Conservation (phyloP, 2,797 vertebrate genomes). For the Amazonetta brasiliensis region DNA sequence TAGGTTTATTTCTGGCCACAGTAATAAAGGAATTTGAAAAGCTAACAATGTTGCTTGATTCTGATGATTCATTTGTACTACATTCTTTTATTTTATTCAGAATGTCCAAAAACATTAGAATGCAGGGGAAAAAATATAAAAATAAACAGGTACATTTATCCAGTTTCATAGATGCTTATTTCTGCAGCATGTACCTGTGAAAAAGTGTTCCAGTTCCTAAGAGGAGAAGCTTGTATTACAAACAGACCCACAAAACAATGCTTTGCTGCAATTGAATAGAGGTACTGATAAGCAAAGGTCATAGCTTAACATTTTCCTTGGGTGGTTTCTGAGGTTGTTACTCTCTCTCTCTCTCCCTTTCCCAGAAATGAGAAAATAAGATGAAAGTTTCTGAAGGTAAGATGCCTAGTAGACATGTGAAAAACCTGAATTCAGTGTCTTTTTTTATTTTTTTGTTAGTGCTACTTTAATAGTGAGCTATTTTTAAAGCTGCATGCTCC, state of each 20-base stretch:
- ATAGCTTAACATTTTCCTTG: background rate
- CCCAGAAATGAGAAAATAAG: background rate
- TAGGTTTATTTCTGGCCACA: background rate
- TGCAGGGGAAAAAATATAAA: background rate
- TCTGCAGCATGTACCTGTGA: background rate
- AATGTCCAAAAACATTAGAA: background rate
- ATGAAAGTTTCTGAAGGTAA: background rate
- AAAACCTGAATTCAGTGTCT: fast-evolving
- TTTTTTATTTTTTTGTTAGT: background rate
- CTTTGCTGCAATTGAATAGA: background rate
- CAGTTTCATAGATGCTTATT: background rate
- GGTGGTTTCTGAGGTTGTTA: background rate
- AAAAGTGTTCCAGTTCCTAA: background rate
- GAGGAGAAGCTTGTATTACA: background rate
- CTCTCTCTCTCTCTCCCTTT: background rate
- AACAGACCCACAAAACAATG: background rate
- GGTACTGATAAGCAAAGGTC: background rate
- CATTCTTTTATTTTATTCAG: background rate
- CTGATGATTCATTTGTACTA: fast-evolving
- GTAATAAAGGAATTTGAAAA: background rate
- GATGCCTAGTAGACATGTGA: background rate
- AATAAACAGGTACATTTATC: background rate
- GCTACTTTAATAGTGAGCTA: background rate
- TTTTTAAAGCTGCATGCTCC: background rate
- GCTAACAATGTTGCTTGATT: background rate